Conservation (phyloP, 2,113 vertebrate species). For the Malurus melanocephalus region DNA sequence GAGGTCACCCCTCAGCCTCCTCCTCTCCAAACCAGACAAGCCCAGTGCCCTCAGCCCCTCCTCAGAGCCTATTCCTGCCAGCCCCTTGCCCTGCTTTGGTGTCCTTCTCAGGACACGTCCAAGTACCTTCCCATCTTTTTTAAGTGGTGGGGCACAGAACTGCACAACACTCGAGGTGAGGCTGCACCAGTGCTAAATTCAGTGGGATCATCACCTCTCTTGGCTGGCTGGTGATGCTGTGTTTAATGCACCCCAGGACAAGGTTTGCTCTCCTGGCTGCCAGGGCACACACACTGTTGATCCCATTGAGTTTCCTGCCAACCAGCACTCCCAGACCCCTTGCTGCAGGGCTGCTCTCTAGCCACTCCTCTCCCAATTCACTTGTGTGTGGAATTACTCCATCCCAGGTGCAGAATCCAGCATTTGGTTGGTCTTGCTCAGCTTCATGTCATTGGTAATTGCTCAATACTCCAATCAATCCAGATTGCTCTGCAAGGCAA, state of each 20-base stretch:
- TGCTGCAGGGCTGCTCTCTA: background rate
- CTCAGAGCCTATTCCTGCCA: background rate
- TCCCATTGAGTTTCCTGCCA: background rate
- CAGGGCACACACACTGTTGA: background rate
- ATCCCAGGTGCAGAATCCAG: background rate
- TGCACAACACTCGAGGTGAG: background rate
- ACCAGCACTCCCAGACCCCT: background rate
- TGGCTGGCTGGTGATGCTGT: background rate
- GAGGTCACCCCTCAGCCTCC: background rate
- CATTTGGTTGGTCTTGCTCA: background rate
- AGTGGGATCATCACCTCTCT: background rate
- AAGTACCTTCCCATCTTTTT: too few relatives aligned
- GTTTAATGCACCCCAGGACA: background rate
- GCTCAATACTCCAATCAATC: background rate
- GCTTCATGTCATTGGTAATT: background rate
- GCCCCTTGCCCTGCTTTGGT: background rate
- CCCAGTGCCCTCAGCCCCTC: rapidly evolving
- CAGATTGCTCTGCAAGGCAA: background rate
- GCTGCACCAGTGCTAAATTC: background rate
- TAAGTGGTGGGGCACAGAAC: background rate
- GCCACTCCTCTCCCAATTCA: too few relatives aligned
- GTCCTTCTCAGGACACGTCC: background rate
- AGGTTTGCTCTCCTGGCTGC: background rate
- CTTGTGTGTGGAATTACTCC: background rate
- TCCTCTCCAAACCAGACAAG: background rate